Conservation (phyloP, 1,140 invertebrate genomes). For the Drosophila pruinosa region DNA sequence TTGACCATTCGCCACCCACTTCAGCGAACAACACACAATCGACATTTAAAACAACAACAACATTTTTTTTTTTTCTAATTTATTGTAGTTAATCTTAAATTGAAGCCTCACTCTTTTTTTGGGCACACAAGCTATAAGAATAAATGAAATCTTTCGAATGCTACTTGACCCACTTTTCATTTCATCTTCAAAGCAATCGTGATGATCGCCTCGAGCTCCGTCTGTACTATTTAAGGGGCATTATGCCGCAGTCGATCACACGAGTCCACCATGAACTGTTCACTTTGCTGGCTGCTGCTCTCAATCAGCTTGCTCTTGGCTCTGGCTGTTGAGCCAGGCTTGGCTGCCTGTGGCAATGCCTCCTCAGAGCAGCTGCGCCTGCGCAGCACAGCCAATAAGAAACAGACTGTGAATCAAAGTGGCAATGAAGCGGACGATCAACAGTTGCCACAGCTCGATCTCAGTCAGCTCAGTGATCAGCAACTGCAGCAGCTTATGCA, state of each 20-base stretch:
- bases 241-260: too few relatives aligned
- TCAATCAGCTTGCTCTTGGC: neutral
- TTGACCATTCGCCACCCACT: neutral
- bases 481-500: slow-evolving; percentile 46
- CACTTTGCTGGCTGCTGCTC: neutral
- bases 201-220: neutral
- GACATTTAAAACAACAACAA: slow-evolving; percentile 8
- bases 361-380: neutral
- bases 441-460: slow-evolving; percentile 36
- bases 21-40: neutral
- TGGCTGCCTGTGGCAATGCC: neutral
- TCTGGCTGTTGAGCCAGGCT: neutral
- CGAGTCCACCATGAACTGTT: slow-evolving; percentile 18
- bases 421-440: neutral
- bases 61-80: slow-evolving; percentile 73
- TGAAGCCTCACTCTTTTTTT: slow-evolving; percentile 34
- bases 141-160: slow-evolving; percentile 36
- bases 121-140: slow-evolving; percentile 13
- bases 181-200: neutral
- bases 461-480: slow-evolving; percentile 46
- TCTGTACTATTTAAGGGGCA: slow-evolving; percentile 24
- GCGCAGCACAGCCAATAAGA: slow-evolving; percentile 8
- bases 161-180: slow-evolving; percentile 35
- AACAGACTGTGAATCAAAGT: neutral
- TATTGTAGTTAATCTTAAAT: slow-evolving; percentile 62